Percentiles rank a stretch among this genome's conserved stretches.
Conservation (phyloP, 2,113 vertebrate species). For the Lophura nycthemera region DNA sequence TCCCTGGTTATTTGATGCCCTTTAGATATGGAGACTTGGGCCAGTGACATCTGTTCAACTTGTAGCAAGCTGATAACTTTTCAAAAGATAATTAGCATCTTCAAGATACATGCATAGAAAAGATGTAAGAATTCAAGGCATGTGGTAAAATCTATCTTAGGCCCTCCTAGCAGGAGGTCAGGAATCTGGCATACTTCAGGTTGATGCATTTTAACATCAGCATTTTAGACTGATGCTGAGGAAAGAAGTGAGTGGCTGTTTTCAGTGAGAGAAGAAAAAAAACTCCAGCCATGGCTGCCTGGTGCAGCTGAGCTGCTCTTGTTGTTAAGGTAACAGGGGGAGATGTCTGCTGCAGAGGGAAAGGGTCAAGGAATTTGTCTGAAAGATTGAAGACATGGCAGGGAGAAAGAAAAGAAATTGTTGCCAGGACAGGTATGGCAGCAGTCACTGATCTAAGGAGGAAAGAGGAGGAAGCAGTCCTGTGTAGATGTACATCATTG, state of each 20-base stretch:
- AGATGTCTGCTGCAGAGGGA: not conserved
- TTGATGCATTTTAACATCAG: not conserved
- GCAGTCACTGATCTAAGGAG: not conserved
- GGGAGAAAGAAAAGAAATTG: not conserved
- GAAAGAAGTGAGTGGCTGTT: not conserved
- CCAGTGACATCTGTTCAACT: not conserved
- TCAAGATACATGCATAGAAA: not conserved
- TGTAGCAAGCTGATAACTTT: not conserved
- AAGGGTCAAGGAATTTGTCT: not conserved
- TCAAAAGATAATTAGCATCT: not conserved
- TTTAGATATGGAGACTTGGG: not conserved
- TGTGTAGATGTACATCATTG: rapidly evolving
- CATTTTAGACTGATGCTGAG: not conserved
- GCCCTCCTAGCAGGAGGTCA: not conserved
- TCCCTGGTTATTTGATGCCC: not conserved
- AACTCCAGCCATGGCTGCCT: not conserved
- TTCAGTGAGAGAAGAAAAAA: not conserved
- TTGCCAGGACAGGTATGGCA: not conserved
- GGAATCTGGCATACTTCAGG: not conserved
- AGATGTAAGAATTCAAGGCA: not conserved
- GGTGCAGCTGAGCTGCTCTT: not conserved
- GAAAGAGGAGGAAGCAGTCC: not conserved
- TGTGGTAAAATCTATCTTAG: not conserved
- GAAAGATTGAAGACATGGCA: not conserved
- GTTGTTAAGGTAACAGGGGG: slow-evolving; percentile 2